Evolutionary conservation across 2,113 vertebrate species (phyloP), one percentile per base, ranked within the genome.

Genomic region (Aphelocoma coerulescens): DNA sequence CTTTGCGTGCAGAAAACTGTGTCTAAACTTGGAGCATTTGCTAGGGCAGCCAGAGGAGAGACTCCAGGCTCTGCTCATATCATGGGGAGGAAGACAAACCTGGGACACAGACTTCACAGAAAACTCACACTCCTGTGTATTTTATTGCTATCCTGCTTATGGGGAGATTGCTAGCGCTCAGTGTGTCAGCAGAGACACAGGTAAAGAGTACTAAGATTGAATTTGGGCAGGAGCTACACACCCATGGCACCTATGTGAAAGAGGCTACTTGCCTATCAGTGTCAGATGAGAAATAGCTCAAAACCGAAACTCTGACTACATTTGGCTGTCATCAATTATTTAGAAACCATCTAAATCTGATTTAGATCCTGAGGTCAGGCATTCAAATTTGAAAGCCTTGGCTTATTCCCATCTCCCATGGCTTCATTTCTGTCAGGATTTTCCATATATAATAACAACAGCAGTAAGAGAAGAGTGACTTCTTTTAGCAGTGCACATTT

Each of bases 291-390:
- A 79, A 89, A 88, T 3, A 51, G 27, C 62, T 88, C 59, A 77
- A 28, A 86, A 35, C 46, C 2, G 14, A 88, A 44, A 24, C n/a
- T 81, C 62, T 74, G 59, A 88, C 84, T 88, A 82, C 51, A 35
- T 78, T 81, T 95, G 76, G 52, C 37, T 82, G 44, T 46, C 78
- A 66, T 89, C 66, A 89, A 87, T 95, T 95, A 90, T 93, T 95
- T 84, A 96, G 63, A 83, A 88, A 43, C 51, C 3, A 1, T 89
- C 72, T 59, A 79, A 91, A 89, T 83, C 78, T 80, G 51, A 77
- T 86, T 90, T 83, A 80, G 79, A 93, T 74, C 72, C 85, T 80
- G 54, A 85, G 44, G 59, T 32, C 35, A n/a, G 26, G 35, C 49
- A 69, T 59, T 79, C 69, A 88, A 54, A 87, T 88, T 69, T 84